Percentiles rank a stretch among this genome's conserved stretches.
Conservation (phyloP, 2,797 vertebrate species). For the Melanotaenia trifasciata region DNA sequence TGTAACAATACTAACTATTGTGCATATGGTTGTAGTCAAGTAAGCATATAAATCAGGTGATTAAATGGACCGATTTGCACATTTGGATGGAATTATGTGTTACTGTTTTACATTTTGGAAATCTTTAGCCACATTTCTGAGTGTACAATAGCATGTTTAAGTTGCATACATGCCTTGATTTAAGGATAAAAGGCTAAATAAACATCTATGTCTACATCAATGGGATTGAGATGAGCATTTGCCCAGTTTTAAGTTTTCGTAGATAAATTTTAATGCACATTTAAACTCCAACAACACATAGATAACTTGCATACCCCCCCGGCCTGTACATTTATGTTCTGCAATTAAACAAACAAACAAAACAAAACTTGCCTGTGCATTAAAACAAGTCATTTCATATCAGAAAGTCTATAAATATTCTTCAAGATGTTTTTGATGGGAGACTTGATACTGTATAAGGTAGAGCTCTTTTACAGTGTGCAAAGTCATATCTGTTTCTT, state of each 20-base stretch:
- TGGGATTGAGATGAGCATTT: background rate
- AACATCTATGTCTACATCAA: too few relatives aligned
- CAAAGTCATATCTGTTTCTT: slow-evolving; percentile 28
- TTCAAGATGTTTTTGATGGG: slow-evolving; percentile 3
- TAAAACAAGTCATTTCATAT: background rate
- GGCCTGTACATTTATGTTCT: background rate
- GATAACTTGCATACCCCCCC: background rate
- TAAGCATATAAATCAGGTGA: background rate
- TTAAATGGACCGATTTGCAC: background rate
- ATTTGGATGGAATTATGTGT: too few relatives aligned
- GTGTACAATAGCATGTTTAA: background rate
- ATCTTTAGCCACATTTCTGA: background rate
- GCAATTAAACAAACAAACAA: background rate
- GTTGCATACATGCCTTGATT: too few relatives aligned
- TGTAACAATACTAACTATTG: background rate
- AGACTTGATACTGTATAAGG: slow-evolving; percentile 9
- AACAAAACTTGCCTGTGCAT: background rate
- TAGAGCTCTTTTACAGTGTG: slow-evolving; percentile 30
- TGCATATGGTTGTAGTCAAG: background rate
- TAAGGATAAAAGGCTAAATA: too few relatives aligned
- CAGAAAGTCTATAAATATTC: background rate
- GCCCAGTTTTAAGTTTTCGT: background rate
- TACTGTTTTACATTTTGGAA: background rate
- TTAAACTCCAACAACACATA: too few relatives aligned
- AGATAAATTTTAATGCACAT: too few relatives aligned